These are phyloP conservation scores for Drosophila arizonae DNA, from an alignment of 1,140 invertebrate species.

Conservation along the genomic window DNA sequence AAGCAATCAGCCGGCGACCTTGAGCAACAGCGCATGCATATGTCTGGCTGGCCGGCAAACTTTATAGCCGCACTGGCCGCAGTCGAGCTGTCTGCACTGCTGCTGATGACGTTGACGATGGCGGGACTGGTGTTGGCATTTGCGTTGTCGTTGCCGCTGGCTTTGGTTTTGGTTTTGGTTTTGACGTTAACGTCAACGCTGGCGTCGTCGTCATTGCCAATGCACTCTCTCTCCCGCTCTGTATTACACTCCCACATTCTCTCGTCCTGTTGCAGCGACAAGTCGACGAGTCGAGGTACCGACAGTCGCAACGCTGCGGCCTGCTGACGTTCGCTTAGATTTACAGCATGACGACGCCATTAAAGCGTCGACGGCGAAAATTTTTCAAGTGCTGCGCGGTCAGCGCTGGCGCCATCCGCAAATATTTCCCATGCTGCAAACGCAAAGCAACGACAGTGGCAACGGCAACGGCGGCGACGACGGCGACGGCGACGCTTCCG, in stretches of 20 bases:
- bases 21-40: constrained; percentile 50
- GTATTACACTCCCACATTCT: not conserved
- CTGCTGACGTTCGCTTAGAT: constrained; percentile 35
- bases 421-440: constrained; percentile 49
- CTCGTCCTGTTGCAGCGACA: constrained; percentile 5
- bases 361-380: constrained; percentile 25
- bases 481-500: constrained; percentile 42
- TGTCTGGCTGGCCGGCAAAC: constrained; percentile 28
- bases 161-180: not conserved
- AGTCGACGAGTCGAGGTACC: constrained; percentile 1
- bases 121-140: not conserved
- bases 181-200: not conserved
- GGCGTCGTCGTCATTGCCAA: constrained; percentile 13
- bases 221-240: constrained; percentile 24
- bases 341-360: constrained; percentile 27
- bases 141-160: not conserved
- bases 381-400: constrained; percentile 30
- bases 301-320: not conserved
- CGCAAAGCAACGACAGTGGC: constrained; percentile 5
- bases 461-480: not conserved
- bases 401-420: constrained; percentile 36
- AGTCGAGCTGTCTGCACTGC: constrained; percentile 67
- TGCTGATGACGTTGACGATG: constrained; percentile 20
- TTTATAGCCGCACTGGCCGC: constrained; percentile 24
- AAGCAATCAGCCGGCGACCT: constrained; percentile 39